Base-by-base conservation (phyloP, 2,797 vertebrate species). In the Eulemur rubriventer region DNA sequence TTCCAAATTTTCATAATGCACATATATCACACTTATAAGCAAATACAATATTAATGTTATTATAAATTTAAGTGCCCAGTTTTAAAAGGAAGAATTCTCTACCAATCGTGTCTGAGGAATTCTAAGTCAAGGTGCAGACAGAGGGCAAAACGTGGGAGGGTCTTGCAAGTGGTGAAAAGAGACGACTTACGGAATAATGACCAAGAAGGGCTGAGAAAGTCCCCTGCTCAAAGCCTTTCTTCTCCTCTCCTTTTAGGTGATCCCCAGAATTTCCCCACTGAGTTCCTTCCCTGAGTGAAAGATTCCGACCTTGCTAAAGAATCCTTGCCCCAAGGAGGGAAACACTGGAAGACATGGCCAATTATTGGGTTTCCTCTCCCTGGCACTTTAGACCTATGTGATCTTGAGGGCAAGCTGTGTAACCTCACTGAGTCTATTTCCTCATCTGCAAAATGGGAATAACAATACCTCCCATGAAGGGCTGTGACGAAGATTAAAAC, bases 41-140 rank as follows among this genome's bases (percentile, higher is more conserved):
- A 69, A 48, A 91, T 81, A 76, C 91, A 95, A 79, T 95, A 82
- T 30, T 65, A 92, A 59, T 70, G 33, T 22, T 78, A 63, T 14
- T 61, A 30, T 73, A 14, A 41, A 59, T 41, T 59, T 33, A 91
- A 46, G 30, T 6, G 8, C 28, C 67, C 14, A 82, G 38, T n/a
- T 43, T 78, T 17, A 35, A 30, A 76, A 83, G 57, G 43, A 86
- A 48, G 35, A 13, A 41, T 67, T 50, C 33, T 89, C n/a, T 81
- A 61, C 48, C 28, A 26, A 63, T 16, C 46, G 3, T 52, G 46
- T 50, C 18, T 65, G 43, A 67, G 72, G 48, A 86, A 76, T 55
- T 89, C 35, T n/a, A 48, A 81, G 52, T 89, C 69, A 72, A 35
- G 55, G 52, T 52, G 28, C 22, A 79, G 83, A 48, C 33, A 79